Evolutionary conservation across 2,113 vertebrate genomes (phyloP), one percentile per base, ranked within the genome.

Genomic region (Dromiciops gliroides): DNA sequence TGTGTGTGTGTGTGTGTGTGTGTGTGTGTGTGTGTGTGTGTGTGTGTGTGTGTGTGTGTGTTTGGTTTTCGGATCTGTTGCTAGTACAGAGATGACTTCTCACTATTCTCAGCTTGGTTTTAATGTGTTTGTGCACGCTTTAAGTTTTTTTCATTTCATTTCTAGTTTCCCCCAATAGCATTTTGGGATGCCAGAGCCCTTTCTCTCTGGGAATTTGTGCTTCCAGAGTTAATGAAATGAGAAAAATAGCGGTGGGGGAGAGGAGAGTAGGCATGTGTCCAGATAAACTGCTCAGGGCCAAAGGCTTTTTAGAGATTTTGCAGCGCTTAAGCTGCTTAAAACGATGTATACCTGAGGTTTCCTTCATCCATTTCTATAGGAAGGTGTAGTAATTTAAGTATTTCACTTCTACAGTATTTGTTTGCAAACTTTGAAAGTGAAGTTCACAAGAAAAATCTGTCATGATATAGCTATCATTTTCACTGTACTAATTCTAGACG

Each of bases 371-470:
- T 89, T 94, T 97, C 90, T 92, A n/a, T n/a, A 96, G 90, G 52
- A 94, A 94, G 95, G 92, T 75, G 51, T 50, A 92, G 9, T 89
- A 91, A 93, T 50, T 89, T 94, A 56, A 91, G 75, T 90, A 47
- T 90, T 96, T 94, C 37, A 89, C 11, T 53, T 8, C 8, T 44
- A 19, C 7, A n/a, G 28, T 83, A 25, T 95, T 90, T 93, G 89
- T 93, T 96, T 97, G 95, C 93, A 95, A 95, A 97, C 95, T 98
- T 98, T 90, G 89, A 91, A 94, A 91, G 51, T 92, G 51, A 93
- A 89, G 47, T 51, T 90, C 89, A 26, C 91, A 56, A 95, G 47
- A 47, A 94, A 75, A 48, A 50, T 50, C 44, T 67, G n/a, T 47
- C 26, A 7, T 24, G 91, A 25, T 50, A 95, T 44, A n/a, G n/a